Base-by-base conservation (phyloP, 2,113 vertebrate species). In the Garra rufa region DNA sequence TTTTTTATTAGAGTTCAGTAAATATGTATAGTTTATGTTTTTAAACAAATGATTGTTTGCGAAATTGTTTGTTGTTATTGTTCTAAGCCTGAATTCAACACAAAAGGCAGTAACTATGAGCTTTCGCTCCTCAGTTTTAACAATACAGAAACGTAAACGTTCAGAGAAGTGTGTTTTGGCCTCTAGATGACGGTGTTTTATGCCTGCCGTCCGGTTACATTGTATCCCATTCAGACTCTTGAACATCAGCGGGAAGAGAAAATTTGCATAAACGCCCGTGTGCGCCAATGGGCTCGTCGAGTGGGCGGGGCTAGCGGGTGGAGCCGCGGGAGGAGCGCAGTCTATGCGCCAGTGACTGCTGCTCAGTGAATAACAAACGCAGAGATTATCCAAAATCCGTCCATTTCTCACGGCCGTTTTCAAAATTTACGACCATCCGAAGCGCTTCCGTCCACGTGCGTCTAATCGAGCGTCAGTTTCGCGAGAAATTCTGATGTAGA, bases 161-260 rank as follows among this genome's bases (percentile, higher is more conserved):
- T 28, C 13, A 17, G 21, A 48, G 14, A 50, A 15, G 4, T 61
- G 41, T 41, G 30, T 61, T 19, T 81, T 24, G 21, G 61, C 87
- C 81, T 70, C 81, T 76, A 85, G 84, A 34, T 85, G 84, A 17
- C 83, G 41, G 26, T 75, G 21, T 88, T 4, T 67, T 46, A 6
- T 44, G 67, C 21, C 52, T 52, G 8, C 28, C 4, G 6, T 24
- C 26, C 30, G 43, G 1, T 55, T 26, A 4, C 26, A 6, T 11
- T 65, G 50, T 28, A 30, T 78, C 19, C 43, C 34, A 13, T 34
- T 52, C n/a, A 19, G 43, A 52, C 48, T 65, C 57, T 79, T 78
- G 91, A 92, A 91, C 92, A 93, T 94, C 92, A 93, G 93, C 93
- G 93, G 93, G 88, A 85, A 91, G 88, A 89, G 85, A 78, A 52